phyloP scores from a whole-genome alignment of 2,113 vertebrate species.

The Pygoscelis antarcticus region DNA sequence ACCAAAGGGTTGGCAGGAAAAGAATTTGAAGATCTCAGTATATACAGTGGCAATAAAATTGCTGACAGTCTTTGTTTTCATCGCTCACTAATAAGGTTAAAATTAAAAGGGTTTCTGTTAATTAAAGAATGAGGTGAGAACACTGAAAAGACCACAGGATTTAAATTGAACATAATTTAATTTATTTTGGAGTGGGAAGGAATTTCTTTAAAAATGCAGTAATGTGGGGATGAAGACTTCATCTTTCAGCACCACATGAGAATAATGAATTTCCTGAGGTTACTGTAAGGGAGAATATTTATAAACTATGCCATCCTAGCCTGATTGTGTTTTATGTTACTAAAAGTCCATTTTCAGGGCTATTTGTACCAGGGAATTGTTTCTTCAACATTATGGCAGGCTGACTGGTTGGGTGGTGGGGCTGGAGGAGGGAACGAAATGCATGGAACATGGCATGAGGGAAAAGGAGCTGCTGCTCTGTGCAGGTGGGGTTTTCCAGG shows the following conservation, averaged over 20 bases:
- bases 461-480: neutral
- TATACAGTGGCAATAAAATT: neutral
- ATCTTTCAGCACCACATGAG: neutral
- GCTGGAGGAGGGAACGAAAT: neutral
- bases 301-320: neutral
- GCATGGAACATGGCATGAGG: accelerated
- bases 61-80: neutral
- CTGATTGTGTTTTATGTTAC: neutral
- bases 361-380: neutral
- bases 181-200: neutral
- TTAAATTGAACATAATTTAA: neutral
- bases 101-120: neutral
- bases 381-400: neutral
- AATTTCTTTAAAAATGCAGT: neutral
- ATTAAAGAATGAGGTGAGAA: neutral
- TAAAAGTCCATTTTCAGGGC: neutral
- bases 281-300: neutral
- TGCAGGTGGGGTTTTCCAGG: neutral
- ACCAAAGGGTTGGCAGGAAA: neutral
- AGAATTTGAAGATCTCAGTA: neutral
- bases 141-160: neutral
- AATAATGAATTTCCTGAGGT: neutral
- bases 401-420: neutral
- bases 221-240: neutral
- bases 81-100: neutral